Percentiles rank a stretch among this genome's conserved stretches.
Evolutionary conservation across 1,140 invertebrate species (phyloP).

Genomic region (Drosophila aff.): DNA sequence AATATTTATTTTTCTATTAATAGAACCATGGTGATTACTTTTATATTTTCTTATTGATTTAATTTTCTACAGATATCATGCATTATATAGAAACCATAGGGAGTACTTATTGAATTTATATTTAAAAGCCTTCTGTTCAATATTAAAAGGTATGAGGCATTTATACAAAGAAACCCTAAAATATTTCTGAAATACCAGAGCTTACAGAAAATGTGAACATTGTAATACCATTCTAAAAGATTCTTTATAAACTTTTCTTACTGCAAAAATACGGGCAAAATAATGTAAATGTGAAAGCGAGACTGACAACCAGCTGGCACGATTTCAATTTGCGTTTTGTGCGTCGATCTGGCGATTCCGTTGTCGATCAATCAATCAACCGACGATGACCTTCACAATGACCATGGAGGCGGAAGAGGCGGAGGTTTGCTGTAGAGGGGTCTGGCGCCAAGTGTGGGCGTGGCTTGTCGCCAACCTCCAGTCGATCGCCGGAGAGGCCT

Average conservation of each 20-base stretch:
- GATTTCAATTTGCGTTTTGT: conserved; percentile 61
- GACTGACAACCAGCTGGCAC: conserved; percentile 48
- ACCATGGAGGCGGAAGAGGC: conserved; percentile 5
- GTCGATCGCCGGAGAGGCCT: conserved; percentile 3
- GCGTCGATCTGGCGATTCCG: conserved; percentile 34
- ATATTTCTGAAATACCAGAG: neutral
- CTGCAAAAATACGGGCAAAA: conserved; percentile 4
- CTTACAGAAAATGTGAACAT: neutral
- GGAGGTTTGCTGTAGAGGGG: neutral
- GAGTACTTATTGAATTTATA: neutral
- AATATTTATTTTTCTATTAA: conserved; percentile 1
- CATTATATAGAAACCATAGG: neutral
- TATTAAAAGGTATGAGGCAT: too few species aligned
- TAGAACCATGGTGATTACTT: neutral
- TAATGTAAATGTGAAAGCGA: neutral
- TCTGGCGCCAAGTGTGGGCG: conserved; percentile 50
- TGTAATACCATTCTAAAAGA: neutral
- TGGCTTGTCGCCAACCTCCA: conserved; percentile 28
- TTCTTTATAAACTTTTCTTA: neutral
- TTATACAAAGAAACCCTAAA: too few species aligned
- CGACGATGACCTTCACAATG: conserved; percentile 58
- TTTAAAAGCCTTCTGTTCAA: neutral
- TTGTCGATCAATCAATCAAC: conserved; percentile 60
- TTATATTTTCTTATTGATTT: neutral
- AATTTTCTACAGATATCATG: neutral